Evolutionary conservation across 2,797 vertebrate genomes (phyloP), one percentile per base, ranked within the genome.

Genomic region (Myiotriccus ornatus): DNA sequence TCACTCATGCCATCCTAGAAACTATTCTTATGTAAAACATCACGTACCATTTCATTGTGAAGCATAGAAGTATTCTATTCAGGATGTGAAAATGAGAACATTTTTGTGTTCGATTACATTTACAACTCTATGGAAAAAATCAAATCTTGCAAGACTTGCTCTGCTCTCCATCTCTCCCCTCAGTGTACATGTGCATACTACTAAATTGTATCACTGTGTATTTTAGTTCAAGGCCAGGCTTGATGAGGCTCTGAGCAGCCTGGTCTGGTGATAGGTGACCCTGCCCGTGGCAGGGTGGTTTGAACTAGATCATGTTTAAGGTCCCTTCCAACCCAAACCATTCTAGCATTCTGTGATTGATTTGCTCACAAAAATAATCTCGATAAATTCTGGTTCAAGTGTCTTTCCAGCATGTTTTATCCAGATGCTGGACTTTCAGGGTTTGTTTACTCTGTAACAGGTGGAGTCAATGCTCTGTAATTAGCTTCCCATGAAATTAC

Each of bases 271-370:
- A 19, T 65, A 52, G 24, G 12, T 16, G 17, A 18, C 6, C 23
- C 41, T n/a, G 21, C 9, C 37, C 15, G 41, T 1, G 3, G 25
- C 30, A 84, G 24, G 1, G 16, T 3, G 5, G 12, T 2, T 71
- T 15, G 39, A 65, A 65, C 6, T 24, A 35, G 10, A 24, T 24
- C 4, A 35, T 53, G 25, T 65, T 46, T 53, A 59, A 34, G 25
- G 52, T 41, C 52, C 22, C 11, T 59, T 60, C 46, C 39, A 71
- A 28, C 13, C 10, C 59, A 71, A 60, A 65, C 27, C 19, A 47
- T 53, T 53, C 32, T 12, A 35, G 30, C 22, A 73, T 47, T 41
- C 30, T 67, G 15, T 21, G 25, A 87, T 47, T 44, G 14, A 34
- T 27, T 70, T 30, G 6, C 41, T 88, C 35, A 25, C 30, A 20